Percentiles rank a stretch among this genome's conserved stretches.
Conservation (phyloP, 2,113 vertebrate species). For the Oostethus manadensis region DNA sequence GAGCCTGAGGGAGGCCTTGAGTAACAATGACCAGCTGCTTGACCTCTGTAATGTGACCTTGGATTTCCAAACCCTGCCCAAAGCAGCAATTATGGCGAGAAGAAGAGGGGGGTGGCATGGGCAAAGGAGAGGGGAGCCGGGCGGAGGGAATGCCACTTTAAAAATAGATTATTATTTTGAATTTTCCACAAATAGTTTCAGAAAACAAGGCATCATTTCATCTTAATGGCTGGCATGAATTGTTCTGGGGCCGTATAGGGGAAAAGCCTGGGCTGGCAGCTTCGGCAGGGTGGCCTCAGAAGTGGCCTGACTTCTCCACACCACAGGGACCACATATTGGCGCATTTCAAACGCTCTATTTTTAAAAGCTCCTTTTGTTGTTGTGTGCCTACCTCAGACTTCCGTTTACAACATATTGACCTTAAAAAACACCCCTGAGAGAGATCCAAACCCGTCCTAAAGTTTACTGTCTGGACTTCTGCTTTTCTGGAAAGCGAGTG, state of each 20-base stretch:
- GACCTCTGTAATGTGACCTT: constrained; percentile 82
- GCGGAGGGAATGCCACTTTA: constrained; percentile 69
- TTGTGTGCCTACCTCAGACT: constrained; percentile 64
- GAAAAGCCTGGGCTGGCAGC: constrained; percentile 57
- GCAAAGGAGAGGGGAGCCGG: constrained; percentile 47
- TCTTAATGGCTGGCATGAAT: constrained; percentile 67
- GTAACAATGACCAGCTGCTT: constrained; percentile 83
- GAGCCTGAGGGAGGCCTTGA: constrained; percentile 70
- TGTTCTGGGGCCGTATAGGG: constrained; percentile 66
- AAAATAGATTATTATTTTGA: constrained; percentile 74
- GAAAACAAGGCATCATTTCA: constrained; percentile 72
- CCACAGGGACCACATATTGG: constrained; percentile 70
- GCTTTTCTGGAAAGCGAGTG: constrained; percentile 41
- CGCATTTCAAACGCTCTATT: constrained; percentile 66
- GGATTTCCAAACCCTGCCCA: constrained; percentile 84
- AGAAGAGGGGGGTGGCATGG: constrained; percentile 15
- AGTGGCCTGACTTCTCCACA: constrained; percentile 63
- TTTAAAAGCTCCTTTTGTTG: constrained; percentile 63
- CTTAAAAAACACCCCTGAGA: constrained; percentile 60
- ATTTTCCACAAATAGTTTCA: constrained; percentile 72
- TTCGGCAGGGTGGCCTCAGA: constrained; percentile 61
- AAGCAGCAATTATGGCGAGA: constrained; percentile 39
- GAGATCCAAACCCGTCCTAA: constrained; percentile 45
- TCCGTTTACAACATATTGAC: constrained; percentile 58
- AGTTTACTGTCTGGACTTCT: constrained; percentile 54